A percentile compares a stretch with the other conserved stretches of the same genome.
Evolutionary conservation across 1,140 invertebrate species (phyloP).

Genomic region (Luehdorfia chinensis): DNA sequence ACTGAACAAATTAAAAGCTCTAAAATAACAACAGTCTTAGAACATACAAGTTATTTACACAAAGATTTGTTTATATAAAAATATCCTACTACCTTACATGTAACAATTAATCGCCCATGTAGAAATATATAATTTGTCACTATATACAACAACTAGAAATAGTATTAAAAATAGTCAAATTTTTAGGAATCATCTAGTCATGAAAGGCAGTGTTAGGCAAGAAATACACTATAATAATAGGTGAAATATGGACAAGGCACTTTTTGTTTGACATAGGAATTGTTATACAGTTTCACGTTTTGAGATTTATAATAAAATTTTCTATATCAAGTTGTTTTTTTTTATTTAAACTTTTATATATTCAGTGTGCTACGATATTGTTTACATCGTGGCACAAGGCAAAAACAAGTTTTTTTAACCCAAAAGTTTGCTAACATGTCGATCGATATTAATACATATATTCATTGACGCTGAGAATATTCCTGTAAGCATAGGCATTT

Average conservation of each 20-base stretch:
- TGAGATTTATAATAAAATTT: too few species aligned
- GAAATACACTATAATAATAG: conserved; percentile 36
- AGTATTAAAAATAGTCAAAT: conserved; percentile 73
- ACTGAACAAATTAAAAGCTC: conserved; percentile 72
- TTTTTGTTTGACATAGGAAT: conserved; percentile 20
- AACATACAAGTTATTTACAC: conserved; percentile 74
- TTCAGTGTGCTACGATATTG: too few species aligned
- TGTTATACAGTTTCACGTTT: not conserved
- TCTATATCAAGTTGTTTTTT: too few species aligned
- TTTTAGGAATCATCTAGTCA: conserved; percentile 63
- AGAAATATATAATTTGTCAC: conserved; percentile 71
- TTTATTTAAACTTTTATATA: too few species aligned
- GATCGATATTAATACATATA: too few species aligned
- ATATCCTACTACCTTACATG: conserved; percentile 68
- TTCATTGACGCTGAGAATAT: too few species aligned
- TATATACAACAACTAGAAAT: conserved; percentile 69
- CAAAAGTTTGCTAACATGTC: too few species aligned
- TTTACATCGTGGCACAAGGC: too few species aligned
- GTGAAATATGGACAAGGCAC: conserved; percentile 36
- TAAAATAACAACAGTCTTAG: conserved; percentile 76
- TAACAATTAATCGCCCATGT: conserved; percentile 63
- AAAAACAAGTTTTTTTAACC: too few species aligned
- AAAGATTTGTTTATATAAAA: conserved; percentile 68
- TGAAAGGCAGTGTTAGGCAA: conserved; percentile 25
- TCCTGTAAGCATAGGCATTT: too few species aligned